Conservation (phyloP, 2,113 vertebrate species). For the Oriolus oriolus region DNA sequence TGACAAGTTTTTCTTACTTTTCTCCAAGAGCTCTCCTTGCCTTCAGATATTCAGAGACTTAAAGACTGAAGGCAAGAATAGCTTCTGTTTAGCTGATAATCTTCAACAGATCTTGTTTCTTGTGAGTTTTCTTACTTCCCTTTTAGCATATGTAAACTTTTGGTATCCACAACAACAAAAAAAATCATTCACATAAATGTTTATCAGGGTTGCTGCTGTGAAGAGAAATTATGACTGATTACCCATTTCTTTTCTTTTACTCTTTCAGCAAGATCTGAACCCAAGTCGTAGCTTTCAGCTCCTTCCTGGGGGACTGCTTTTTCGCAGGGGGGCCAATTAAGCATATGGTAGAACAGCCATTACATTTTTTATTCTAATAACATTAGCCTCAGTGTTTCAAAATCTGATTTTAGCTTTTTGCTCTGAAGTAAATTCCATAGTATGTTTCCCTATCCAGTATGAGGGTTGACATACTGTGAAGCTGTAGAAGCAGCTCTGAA, state of each 20-base stretch:
- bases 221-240: neutral
- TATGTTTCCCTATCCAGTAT: neutral
- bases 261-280: neutral
- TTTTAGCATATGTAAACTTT: neutral
- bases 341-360: neutral
- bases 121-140: neutral
- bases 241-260: neutral
- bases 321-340: neutral
- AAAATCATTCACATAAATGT: neutral
- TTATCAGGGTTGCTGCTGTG: neutral
- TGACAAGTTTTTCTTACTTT: neutral
- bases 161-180: neutral
- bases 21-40: neutral
- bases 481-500: neutral
- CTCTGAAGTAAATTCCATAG: neutral
- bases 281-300: neutral
- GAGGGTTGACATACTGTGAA: neutral
- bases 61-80: neutral
- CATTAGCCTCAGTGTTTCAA: neutral
- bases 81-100: neutral
- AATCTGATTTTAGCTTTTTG: neutral
- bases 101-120: neutral
- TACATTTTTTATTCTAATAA: neutral
- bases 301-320: neutral
- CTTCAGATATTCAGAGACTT: neutral